Conservation (phyloP, 2,797 vertebrate species). For the Ptychadena robeensis region DNA sequence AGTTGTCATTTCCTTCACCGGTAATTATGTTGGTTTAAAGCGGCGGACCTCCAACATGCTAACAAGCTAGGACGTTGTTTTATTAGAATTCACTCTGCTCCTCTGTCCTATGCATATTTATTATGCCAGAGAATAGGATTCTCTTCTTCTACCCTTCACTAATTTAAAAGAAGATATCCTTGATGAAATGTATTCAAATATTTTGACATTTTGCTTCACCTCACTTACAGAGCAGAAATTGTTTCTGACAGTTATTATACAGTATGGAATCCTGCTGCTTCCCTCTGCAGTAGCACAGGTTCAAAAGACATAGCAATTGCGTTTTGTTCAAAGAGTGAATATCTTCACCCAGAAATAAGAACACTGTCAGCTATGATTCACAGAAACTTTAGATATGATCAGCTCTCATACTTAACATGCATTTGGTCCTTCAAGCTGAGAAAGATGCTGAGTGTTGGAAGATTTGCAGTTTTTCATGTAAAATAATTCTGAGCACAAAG, state of each 20-base stretch:
- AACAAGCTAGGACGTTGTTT: slow-evolving; percentile 74
- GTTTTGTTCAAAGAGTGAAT: slow-evolving; percentile 83
- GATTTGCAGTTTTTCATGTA: slow-evolving; percentile 38
- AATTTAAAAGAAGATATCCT: slow-evolving; percentile 89
- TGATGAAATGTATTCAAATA: slow-evolving; percentile 98
- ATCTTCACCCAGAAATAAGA: slow-evolving; percentile 76
- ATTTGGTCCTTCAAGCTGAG: slow-evolving; percentile 60
- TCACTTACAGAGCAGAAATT: slow-evolving; percentile 98
- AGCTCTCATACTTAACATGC: slow-evolving; percentile 66
- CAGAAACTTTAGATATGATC: slow-evolving; percentile 79
- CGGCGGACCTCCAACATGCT: slow-evolving; percentile 77
- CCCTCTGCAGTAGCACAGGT: slow-evolving; percentile 79
- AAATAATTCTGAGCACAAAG: slow-evolving; percentile 16
- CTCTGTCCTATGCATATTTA: slow-evolving; percentile 80
- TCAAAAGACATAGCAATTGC: slow-evolving; percentile 83
- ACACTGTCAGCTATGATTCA: slow-evolving; percentile 82
- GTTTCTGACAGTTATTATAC: slow-evolving; percentile 98
- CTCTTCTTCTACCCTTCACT: slow-evolving; percentile 80
- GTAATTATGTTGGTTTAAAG: slow-evolving; percentile 84
- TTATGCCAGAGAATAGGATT: slow-evolving; percentile 81
- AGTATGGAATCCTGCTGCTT: slow-evolving; percentile 84
- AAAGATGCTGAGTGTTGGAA: slow-evolving; percentile 64
- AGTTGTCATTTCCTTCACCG: slow-evolving; percentile 79
- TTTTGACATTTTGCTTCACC: slow-evolving; percentile 99
- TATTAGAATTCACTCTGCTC: slow-evolving; percentile 81